Conservation (phyloP, 1,140 invertebrate genomes). For the Eriocheir sinensis region DNA sequence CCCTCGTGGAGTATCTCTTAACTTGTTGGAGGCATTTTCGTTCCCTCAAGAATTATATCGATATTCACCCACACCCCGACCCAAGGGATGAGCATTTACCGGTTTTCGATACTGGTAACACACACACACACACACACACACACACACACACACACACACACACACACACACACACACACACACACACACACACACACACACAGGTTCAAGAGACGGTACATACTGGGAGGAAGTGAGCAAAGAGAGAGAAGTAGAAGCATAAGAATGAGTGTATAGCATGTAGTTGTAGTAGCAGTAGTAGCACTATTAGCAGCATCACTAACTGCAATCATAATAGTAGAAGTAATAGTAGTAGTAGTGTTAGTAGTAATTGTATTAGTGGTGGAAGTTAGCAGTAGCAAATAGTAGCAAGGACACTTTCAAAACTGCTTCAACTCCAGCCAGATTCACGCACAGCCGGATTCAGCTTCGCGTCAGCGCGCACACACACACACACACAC, state of each 20-base stretch:
- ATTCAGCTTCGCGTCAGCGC: too few species aligned
- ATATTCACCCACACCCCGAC: constrained; percentile 12
- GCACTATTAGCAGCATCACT: background rate
- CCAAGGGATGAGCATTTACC: background rate
- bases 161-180: background rate
- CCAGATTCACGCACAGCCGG: too few species aligned
- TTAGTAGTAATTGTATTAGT: too few species aligned
- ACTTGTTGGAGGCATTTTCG: constrained; percentile 1
- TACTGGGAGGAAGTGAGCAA: too few species aligned
- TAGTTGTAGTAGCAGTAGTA: constrained; percentile 34
- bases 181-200: too few species aligned
- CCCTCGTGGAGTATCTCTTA: background rate
- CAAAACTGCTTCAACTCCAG: too few species aligned
- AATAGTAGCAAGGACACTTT: too few species aligned
- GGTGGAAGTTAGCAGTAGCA: too few species aligned
- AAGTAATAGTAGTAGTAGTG: background rate
- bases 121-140: background rate
- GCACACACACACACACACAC: too few species aligned
- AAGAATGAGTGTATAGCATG: background rate
- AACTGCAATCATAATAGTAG: background rate
- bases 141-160: background rate
- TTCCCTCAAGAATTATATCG: constrained; percentile 25
- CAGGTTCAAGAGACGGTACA: too few species aligned
- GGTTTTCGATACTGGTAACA: background rate
- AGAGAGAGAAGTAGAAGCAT: background rate